Conservation (phyloP, 2,113 vertebrate species). For the Perca schrenkii region DNA sequence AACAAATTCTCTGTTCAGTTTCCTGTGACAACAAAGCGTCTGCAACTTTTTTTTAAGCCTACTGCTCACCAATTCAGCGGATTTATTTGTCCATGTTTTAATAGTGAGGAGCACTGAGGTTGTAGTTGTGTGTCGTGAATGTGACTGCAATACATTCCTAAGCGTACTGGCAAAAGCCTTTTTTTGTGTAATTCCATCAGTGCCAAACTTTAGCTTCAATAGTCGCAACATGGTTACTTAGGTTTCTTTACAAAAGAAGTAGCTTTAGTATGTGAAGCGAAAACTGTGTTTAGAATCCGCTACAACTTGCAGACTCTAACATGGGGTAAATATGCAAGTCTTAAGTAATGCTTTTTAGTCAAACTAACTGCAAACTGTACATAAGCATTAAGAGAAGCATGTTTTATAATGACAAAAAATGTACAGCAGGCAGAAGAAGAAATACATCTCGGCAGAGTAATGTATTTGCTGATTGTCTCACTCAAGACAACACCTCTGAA, state of each 20-base stretch:
- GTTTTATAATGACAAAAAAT: background rate
- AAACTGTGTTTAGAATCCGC: background rate
- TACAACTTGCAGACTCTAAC: background rate
- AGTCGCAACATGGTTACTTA: constrained; percentile 22
- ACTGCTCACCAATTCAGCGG: constrained; percentile 27
- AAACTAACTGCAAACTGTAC: background rate
- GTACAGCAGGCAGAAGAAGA: background rate
- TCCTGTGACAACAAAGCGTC: constrained; percentile 41
- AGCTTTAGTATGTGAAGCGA: background rate
- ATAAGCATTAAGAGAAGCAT: background rate
- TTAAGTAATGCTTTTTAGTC: background rate
- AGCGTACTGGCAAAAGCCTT: constrained; percentile 1
- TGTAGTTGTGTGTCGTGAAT: constrained; percentile 12
- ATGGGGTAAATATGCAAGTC: background rate
- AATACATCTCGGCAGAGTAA: background rate
- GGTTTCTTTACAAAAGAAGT: constrained; percentile 30
- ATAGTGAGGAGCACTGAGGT: constrained; percentile 17
- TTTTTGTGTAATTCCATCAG: constrained; percentile 17
- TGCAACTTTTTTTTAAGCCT: constrained; percentile 13
- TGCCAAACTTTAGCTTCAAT: constrained; percentile 26
- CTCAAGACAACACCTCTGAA: background rate
- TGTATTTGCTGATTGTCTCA: background rate
- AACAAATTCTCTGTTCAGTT: constrained; percentile 30
- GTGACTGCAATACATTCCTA: background rate
- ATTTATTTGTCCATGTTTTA: constrained; percentile 38